Evolutionary conservation across 2,888 invertebrate genomes (phyloP), one percentile per base, ranked within the genome.

Genomic region (Allygus modestus): DNA sequence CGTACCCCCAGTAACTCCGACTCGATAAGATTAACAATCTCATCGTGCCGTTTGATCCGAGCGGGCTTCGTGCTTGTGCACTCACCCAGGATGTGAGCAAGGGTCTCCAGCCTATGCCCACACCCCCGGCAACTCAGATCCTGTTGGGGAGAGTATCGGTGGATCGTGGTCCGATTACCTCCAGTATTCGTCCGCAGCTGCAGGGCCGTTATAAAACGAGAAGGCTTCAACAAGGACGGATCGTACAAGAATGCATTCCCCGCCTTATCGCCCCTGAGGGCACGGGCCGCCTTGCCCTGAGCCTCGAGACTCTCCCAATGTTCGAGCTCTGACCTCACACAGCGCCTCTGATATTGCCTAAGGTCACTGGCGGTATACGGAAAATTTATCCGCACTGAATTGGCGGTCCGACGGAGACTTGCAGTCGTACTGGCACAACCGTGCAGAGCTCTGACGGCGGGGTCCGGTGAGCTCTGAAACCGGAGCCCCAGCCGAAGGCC

Each of bases 61-160:
- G 61, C 58, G 17, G 26, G 17, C 58, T 86, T 86, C 0, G 85
- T 86, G 26, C 85, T 61, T 0, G 23, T 31, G 46, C 86, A 87
- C 15, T 87, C 79, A 5, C 89, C 89, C 15, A 89, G 84, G 7
- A 89, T 88, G 84, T 89, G 89, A 0, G 86, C 89, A 46, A 89
- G 88, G 26, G 89, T 90, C 87, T 90, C 90, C 1, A 83, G 81
- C 83, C 86, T 84, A 51, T 31, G 17, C 0, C 82, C 33, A 81
- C 89, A 90, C 75, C 87, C 87, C 7, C 89, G 77, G 85, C 90
- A 90, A 17, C 26, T 33, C 23, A 85, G n/a, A 15, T 65, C 61
- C 28, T 0, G 15, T 58, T 81, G 71, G 12, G 26, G 77, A 51
- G 20, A 26, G 23, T 28, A 15, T 12, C 65, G 33, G 26, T 69